Evolutionary conservation across 2,888 invertebrate genomes (phyloP).

Genomic region (Tetragonula carbonaria): DNA sequence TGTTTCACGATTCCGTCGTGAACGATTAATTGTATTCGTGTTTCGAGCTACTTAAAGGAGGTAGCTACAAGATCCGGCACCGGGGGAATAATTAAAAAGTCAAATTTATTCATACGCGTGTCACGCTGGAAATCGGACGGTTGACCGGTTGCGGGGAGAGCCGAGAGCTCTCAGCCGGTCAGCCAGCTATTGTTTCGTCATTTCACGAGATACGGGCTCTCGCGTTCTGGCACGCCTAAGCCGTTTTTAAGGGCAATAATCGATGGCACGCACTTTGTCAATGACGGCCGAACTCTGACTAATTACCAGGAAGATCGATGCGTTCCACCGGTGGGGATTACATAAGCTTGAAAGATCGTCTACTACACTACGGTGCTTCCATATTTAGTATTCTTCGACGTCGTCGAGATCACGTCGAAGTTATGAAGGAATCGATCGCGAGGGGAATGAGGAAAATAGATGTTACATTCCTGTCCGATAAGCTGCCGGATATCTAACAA

Average conservation of each 20-base stretch:
- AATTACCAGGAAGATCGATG: slow-evolving; percentile 69
- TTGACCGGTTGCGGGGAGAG: neutral
- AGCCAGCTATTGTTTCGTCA: slow-evolving; percentile 60
- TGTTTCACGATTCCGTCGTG: neutral
- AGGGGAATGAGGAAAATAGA: neutral
- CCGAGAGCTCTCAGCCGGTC: neutral
- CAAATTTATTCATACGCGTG: slow-evolving; percentile 49
- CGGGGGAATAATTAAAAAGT: slow-evolving; percentile 48
- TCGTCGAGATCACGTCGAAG: slow-evolving; percentile 25
- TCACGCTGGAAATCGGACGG: slow-evolving; percentile 19
- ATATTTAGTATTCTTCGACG: slow-evolving; percentile 50
- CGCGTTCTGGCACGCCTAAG: slow-evolving; percentile 46
- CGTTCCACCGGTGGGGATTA: slow-evolving; percentile 43
- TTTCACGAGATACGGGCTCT: slow-evolving; percentile 22
- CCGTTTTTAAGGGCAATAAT: slow-evolving; percentile 55
- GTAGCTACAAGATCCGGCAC: slow-evolving; percentile 15
- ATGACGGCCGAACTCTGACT: slow-evolving; percentile 60
- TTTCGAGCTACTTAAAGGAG: slow-evolving; percentile 17
- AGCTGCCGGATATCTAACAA: neutral
- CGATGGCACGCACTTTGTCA: slow-evolving; percentile 67
- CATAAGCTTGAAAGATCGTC: slow-evolving; percentile 51
- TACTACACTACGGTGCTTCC: slow-evolving; percentile 12
- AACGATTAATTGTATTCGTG: slow-evolving; percentile 38
- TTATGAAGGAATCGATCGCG: slow-evolving; percentile 12
- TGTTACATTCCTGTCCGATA: neutral